These are phyloP conservation scores for Mactra quadrangularis DNA, from an alignment of 1,140 invertebrate genomes.

Conservation along the genomic window DNA sequence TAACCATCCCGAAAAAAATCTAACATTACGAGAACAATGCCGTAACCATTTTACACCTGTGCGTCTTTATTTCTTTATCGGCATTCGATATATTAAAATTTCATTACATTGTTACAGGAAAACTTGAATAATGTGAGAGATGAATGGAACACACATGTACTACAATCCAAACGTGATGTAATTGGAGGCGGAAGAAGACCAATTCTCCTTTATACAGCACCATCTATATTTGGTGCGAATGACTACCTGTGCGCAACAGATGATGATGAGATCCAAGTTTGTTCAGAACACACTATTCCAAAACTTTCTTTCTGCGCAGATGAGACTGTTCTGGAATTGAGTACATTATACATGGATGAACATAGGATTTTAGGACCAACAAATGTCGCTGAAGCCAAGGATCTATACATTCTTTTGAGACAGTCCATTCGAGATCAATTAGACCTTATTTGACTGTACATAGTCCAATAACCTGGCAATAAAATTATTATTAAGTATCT, in stretches of 20 bases:
- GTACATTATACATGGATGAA: not conserved
- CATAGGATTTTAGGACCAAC: no score
- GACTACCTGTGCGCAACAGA: not conserved
- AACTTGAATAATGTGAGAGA: no score
- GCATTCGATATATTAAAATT: no score
- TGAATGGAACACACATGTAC: no score
- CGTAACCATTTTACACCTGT: no score
- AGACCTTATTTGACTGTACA: no score
- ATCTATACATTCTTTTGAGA: not conserved
- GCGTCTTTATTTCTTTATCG: no score
- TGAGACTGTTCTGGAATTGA: not conserved
- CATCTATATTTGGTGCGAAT: not conserved
- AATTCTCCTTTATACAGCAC: not conserved
- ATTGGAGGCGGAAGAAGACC: not conserved
- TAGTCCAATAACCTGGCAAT: no score
- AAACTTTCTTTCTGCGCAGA: not conserved
- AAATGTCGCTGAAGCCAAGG: not conserved
- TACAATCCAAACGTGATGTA: not conserved
- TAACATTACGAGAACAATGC: no score
- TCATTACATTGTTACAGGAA: no score
- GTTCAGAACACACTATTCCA: not conserved
- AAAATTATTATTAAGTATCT: no score
- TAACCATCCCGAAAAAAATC: no score
- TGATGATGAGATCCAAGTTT: not conserved
- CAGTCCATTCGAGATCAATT: not conserved